Evolutionary conservation across 2,797 vertebrate genomes (phyloP), one percentile per base, ranked within the genome.

Genomic region (Pangasius macronema): DNA sequence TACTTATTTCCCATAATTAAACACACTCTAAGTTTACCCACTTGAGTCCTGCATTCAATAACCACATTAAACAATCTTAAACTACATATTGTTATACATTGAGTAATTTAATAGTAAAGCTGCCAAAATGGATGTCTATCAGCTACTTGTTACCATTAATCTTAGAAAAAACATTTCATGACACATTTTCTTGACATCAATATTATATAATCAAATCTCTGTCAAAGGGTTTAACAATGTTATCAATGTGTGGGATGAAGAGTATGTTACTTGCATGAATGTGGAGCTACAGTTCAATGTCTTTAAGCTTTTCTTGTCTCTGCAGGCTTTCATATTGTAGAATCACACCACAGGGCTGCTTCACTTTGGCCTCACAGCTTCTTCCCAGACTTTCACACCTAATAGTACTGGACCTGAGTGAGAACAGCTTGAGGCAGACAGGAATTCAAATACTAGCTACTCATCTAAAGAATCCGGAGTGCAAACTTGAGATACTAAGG

Each of bases 371-470:
- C 51, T 53, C 90, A 83, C 75, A 76, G n/a, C 88, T 90, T 24
- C 77, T 89, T 73, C 88, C 87, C 86, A 89, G 84, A 65, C 87
- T 89, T 49, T 73, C 85, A 89, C 80, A 82, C 18, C 72, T 90
- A 33, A 86, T 87, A 81, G 85, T 85, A 57, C 33, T 90, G 65
- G 90, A 90, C 85, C 85, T 90, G 55, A 89, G 87, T 83, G 90
- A 89, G 83, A 90, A 90, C 88, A 88, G 88, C 81, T 85, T 89
- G 63, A 79, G 90, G 22, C 65, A 90, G 83, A 13, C 88, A 42
- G 90, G 88, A 80, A 85, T 90, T 77, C 79, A 85, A 73, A 42
- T 80, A 18, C 61, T 90, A 22, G 87, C 88, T 18, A 73, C 46
- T 75, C 83, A 86, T 57, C 49, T 90, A 27, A 82, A 61, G 57